Evolutionary conservation across 2,797 vertebrate species (phyloP), one percentile per base, ranked within the genome.

Genomic region (Micropoecilia bifurca): DNA sequence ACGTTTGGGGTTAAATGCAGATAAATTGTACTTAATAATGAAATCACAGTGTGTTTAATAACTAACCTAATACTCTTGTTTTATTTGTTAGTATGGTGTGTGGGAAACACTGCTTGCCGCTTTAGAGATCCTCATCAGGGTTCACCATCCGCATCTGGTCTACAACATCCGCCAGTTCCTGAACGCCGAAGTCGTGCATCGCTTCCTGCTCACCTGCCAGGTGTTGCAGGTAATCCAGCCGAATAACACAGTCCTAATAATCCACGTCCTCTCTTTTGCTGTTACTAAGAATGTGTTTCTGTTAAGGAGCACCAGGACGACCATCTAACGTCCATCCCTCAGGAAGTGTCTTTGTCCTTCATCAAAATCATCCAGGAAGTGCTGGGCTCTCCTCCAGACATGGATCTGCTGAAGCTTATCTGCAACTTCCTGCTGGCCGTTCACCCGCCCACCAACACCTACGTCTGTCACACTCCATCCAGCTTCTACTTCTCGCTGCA

Each of bases 281-380:
- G 0, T 41, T 4, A 22, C 43, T 75, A 73, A 89, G 73, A 14
- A 0, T 30, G 0, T 39, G 74, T 83, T 85, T 79, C 50, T 88
- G 68, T 78, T 30, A 90, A 99, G 99, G 98, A 99, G 90, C 97
- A 99, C 88, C 97, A 95, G 90, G 98, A 99, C 75, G 97, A 97
- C 80, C 95, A 98, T 41, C 93, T 99, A 87, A 95, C 95, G 47
- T 95, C 96, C 79, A 96, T 99, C 83, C 97, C 98, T n/a, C 97
- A 94, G 86, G 97, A 98, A 3, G 98, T 99, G 84, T 99, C 98
- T 92, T 90, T 94, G 78, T 99, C 99, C 0, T 99, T 99, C 89
- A 97, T 99, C 92, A 99, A 97, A 95, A 99, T 99, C 93, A 98
- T 98, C 95, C 97, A 99, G 93, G 99, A 99, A 94, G 98, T 99